Evolutionary conservation across 1,140 invertebrate species (phyloP), one percentile per base, ranked within the genome.

Genomic region (Lineus longissimus): DNA sequence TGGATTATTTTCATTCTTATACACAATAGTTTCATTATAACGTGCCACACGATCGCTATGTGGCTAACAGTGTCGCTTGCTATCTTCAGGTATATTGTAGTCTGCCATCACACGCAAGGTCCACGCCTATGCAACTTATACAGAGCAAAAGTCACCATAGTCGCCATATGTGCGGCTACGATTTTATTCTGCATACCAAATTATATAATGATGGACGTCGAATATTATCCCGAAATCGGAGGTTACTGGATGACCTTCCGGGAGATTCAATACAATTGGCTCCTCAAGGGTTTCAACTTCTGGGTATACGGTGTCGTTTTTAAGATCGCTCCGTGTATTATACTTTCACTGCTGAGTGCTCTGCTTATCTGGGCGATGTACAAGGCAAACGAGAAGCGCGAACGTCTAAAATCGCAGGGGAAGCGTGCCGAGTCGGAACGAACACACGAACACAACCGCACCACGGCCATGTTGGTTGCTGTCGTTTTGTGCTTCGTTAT

Each of bases 71-170:
- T 97, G 0, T 91, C 91, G 0, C 78, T 98, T 55, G 94, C 94
- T 0, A 88, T 97, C 2, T 97, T 94, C 91, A 84, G 94, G 7
- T 97, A 94, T 76, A 90, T 97, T 23, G 92, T 92, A 1, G 91
- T 95, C 0, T 86, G 87, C 62, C 76, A 87, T 72, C 91, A 91
- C 1, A 89, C 91, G 61, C 85, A 85, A 55, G 92, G 91, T 76
- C 84, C 70, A 51, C 65, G 63, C 15, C 66, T 92, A 87, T 94
- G 91, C 73, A 90, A 86, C 63, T 88, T 90, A 82, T 72, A 83
- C 0, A 83, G 89, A 2, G 91, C 92, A 72, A 87, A 86, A 31
- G 75, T 89, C n/a, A 90, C 90, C 0, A 90, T 95, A 43, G 77
- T 86, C 4, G 83, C 86, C 51, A 89, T 90, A 54, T 90, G 90